Percentiles rank a stretch among this genome's conserved stretches.
Conservation (phyloP, 2,797 vertebrate genomes). For the Aratinga solstitialis region DNA sequence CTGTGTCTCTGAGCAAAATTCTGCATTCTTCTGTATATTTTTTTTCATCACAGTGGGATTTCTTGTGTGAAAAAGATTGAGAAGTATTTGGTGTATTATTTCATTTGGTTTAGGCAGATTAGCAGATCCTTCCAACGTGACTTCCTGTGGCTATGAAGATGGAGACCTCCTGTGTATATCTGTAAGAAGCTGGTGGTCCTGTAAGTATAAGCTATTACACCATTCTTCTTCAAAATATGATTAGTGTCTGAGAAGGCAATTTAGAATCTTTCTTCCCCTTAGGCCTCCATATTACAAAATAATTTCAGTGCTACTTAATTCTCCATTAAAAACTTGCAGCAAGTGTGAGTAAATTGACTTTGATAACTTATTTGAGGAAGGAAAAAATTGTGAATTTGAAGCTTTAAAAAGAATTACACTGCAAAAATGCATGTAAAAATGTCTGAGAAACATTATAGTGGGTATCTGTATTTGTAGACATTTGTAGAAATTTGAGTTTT, state of each 20-base stretch:
- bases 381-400: not conserved
- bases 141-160: constrained; percentile 73
- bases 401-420: not conserved
- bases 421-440: not conserved
- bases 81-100: not conserved
- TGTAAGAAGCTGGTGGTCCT: constrained; percentile 86
- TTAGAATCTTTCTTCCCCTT: not conserved
- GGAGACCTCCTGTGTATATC: constrained; percentile 80
- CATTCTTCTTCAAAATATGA: not conserved
- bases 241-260: not conserved
- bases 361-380: not conserved
- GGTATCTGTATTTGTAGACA: not conserved
- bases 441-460: not conserved
- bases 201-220: constrained; percentile 77
- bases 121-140: constrained; percentile 74
- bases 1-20: not conserved
- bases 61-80: not conserved
- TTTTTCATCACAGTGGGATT: not conserved
- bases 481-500: not conserved
- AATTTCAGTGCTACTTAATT: not conserved
- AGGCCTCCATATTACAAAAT: not conserved
- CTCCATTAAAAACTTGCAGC: not conserved
- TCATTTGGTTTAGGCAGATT: constrained; percentile 80
- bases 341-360: not conserved
- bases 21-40: not conserved